phyloP scores from a whole-genome alignment of 2,113 vertebrate genomes.

The Tragelaphus buxtoni region DNA sequence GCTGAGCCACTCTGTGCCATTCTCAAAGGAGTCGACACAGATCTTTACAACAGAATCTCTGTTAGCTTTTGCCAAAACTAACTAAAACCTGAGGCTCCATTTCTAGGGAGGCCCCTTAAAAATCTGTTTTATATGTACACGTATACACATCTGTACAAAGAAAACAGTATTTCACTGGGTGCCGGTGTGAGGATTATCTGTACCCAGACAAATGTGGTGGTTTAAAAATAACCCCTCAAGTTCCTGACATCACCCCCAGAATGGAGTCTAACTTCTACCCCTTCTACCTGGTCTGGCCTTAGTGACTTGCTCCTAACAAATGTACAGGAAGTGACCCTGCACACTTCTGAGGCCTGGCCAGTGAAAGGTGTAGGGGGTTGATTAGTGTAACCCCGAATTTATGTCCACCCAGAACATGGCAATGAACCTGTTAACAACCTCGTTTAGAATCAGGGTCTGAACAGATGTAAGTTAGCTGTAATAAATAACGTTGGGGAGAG shows the following conservation, averaged over 20 bases:
- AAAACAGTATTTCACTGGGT: not conserved
- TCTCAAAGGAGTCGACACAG: not conserved
- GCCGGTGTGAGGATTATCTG: not conserved
- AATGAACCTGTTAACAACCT: not conserved
- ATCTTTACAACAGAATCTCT: not conserved
- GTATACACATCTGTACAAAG: not conserved
- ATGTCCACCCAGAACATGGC: not conserved
- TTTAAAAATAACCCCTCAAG: not conserved
- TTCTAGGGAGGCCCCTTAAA: not conserved
- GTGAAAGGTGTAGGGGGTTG: not conserved
- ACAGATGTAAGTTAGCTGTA: not conserved
- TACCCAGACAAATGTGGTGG: not conserved
- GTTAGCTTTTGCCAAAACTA: not conserved
- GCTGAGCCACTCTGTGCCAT: not conserved
- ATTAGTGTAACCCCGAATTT: not conserved
- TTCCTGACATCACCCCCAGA: not conserved
- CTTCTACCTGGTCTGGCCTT: too few species aligned
- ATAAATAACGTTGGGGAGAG: fast-evolving
- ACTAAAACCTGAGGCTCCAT: not conserved
- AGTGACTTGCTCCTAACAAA: not conserved
- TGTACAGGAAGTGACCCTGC: too few species aligned
- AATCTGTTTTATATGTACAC: not conserved
- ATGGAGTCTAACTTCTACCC: not conserved
- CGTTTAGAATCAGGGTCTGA: not conserved
- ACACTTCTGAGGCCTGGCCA: not conserved